Percentiles rank a stretch among this genome's conserved stretches.
These are phyloP conservation scores for Zele albiditarsus DNA, from an alignment of 2,888 invertebrate species.

Conservation along the genomic window DNA sequence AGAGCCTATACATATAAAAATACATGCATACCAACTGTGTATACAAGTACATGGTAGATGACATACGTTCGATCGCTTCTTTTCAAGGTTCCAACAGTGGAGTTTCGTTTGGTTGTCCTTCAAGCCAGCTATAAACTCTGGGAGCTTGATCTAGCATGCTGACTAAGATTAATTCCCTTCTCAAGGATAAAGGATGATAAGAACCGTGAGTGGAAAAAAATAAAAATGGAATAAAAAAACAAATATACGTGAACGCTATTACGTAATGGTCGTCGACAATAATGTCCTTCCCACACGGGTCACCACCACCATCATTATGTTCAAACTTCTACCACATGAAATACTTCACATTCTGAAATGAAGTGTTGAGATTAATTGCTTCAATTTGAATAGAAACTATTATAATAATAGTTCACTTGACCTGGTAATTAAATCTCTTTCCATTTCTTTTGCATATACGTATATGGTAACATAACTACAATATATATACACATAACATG, in stretches of 20 bases:
- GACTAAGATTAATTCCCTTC: constrained; percentile 35
- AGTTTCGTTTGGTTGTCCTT: constrained; percentile 11
- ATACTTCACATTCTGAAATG: not conserved
- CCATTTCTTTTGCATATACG: not conserved
- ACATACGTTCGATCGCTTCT: constrained; percentile 30
- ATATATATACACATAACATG: not conserved
- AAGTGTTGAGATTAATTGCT: constrained; percentile 10
- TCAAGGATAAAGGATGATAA: constrained; percentile 27
- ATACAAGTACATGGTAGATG: not conserved
- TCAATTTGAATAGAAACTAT: not conserved
- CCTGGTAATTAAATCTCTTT: constrained; percentile 5
- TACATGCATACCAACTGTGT: constrained; percentile 1
- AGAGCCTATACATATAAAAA: not conserved
- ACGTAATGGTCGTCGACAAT: constrained; percentile 26
- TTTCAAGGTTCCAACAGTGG: constrained; percentile 28
- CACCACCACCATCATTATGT: constrained; percentile 4
- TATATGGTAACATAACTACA: not conserved
- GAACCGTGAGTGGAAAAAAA: constrained; percentile 2
- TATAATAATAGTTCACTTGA: not conserved
- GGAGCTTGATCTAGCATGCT: constrained; percentile 23
- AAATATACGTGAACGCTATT: not conserved
- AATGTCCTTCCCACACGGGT: constrained; percentile 1
- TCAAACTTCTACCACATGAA: not conserved
- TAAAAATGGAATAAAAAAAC: constrained; percentile 1
- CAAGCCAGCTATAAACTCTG: constrained; percentile 10